Evolutionary conservation across 2,797 vertebrate species (phyloP).

Genomic region (Streptopelia turtur): DNA sequence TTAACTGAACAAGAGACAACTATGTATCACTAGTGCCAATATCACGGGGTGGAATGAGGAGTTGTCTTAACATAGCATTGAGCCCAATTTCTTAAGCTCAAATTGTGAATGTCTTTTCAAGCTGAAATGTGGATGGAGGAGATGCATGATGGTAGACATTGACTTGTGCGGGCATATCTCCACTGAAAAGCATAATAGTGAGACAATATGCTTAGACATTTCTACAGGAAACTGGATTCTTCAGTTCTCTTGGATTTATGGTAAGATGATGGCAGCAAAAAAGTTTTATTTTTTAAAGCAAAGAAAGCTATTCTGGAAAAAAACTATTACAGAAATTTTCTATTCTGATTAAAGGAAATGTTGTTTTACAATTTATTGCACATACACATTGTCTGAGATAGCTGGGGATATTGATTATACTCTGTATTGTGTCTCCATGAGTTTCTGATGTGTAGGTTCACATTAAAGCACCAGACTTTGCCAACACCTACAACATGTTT

Average conservation of each 20-base stretch:
- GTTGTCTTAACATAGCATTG: background rate
- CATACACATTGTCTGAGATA: background rate
- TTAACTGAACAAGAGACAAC: background rate
- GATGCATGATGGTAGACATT: background rate
- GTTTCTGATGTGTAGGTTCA: background rate
- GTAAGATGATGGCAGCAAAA: background rate
- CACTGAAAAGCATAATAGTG: background rate
- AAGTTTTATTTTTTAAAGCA: background rate
- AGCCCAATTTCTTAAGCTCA: background rate
- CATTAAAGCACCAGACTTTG: background rate
- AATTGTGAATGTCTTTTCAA: background rate
- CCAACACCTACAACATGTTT: background rate
- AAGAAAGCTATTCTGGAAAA: background rate
- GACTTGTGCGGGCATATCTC: background rate
- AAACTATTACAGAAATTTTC: background rate
- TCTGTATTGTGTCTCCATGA: background rate
- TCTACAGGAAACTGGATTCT: background rate
- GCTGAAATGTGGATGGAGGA: background rate
- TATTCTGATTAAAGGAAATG: background rate
- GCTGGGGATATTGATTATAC: background rate
- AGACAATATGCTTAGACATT: background rate
- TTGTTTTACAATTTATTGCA: background rate
- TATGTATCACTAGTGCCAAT: background rate
- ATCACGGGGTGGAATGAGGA: background rate
- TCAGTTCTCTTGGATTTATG: background rate